phyloP scores from a whole-genome alignment of 2,113 vertebrate species.

The Cyanocitta stelleri region DNA sequence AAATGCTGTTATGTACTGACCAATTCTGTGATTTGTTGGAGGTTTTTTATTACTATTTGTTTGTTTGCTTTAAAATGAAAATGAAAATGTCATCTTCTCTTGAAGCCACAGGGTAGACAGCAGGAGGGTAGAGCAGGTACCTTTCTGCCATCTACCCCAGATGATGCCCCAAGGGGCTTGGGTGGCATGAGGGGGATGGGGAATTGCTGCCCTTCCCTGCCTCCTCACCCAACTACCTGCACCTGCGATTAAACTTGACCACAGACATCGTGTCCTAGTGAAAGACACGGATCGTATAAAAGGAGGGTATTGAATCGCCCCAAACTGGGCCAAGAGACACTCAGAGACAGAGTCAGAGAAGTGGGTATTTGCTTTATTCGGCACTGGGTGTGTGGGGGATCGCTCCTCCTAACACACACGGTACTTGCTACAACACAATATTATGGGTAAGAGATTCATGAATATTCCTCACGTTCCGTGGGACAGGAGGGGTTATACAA shows the following conservation, averaged over 20 bases:
- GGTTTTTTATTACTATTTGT: rapidly evolving
- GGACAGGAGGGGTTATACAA: too few species aligned
- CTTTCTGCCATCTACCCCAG: background rate
- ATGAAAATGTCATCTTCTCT: background rate
- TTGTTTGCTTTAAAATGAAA: background rate
- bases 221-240: background rate
- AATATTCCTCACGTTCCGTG: too few species aligned
- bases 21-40: background rate
- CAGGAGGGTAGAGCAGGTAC: background rate
- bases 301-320: background rate
- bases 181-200: background rate
- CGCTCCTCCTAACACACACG: too few species aligned
- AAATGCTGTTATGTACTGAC: background rate
- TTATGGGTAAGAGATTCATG: too few species aligned
- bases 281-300: background rate
- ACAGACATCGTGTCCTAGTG: background rate
- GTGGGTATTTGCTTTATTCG: too few species aligned
- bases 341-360: too few species aligned
- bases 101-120: rapidly evolving
- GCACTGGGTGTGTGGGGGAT: too few species aligned
- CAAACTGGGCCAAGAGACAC: too few species aligned
- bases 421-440: too few species aligned
- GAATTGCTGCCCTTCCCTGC: background rate
- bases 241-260: background rate
- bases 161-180: too few species aligned